Base-by-base conservation (phyloP, 2,113 vertebrate genomes). In the Melanerpes formicivorus region DNA sequence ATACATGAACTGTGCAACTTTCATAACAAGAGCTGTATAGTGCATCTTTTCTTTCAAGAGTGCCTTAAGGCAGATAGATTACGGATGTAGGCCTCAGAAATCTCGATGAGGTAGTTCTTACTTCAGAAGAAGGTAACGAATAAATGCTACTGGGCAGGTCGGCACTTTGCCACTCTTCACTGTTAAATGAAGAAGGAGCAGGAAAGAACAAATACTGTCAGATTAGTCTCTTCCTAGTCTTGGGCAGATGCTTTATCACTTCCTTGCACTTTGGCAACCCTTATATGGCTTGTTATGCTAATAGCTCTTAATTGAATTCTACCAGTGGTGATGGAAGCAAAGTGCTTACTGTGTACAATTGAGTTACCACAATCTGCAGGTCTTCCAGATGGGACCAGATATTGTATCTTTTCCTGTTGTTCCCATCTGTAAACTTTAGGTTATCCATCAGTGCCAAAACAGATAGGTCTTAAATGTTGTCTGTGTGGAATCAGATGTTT, bases 301-400 rank as follows among this genome's bases (percentile, higher is more conserved):
- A 95, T 92, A 71, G 60, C 10, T 76, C 80, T 92, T 94, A 95
- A 92, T 80, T 84, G 84, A 93, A 90, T 94, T 93, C 84, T 84
- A 32, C 62, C 59, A 5, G 64, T 27, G 59, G 46, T 0, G 0
- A 90, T 84, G 78, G 0, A 6, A 92, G 78, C 3, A 1, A 87
- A 92, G 89, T 0, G 0, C 63, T 93, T 72, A 55, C 25, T 80
- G 88, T 0, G 0, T 26, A 32, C 87, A 96, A 96, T 90, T 87
- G 88, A 96, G 84, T 95, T 96, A 96, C 71, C 67, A 32, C 22
- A 66, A 46, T 96, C 84, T 94, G 92, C 86, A 73, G 67, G 59
- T 82, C 90, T 71, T 81, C 87, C 87, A 80, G 80, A 94, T 77
- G 42, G 65, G 87, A 82, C 88, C 93, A 95, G 96, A 95, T 89